phyloP scores from a whole-genome alignment of 2,113 vertebrate species.

The Calypte anna region DNA sequence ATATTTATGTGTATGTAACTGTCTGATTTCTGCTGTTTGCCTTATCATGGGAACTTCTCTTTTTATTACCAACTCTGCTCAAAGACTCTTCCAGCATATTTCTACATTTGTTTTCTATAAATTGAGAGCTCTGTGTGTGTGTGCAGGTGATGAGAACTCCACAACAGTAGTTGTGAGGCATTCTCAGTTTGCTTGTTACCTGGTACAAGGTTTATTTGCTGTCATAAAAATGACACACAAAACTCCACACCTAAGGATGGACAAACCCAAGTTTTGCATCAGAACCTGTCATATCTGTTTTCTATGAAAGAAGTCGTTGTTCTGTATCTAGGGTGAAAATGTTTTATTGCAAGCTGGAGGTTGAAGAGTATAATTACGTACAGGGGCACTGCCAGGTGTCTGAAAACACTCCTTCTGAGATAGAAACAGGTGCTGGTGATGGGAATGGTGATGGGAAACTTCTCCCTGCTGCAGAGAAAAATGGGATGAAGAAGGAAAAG shows the following conservation, averaged over 20 bases:
- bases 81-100: not conserved
- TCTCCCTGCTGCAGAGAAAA: not conserved
- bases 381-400: not conserved
- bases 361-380: not conserved
- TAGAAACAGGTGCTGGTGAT: not conserved
- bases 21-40: not conserved
- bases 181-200: not conserved
- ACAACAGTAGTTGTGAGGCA: not conserved
- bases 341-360: not conserved
- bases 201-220: not conserved
- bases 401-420: fast-evolving
- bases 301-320: fast-evolving
- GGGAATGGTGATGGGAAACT: fast-evolving
- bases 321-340: not conserved
- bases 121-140: not conserved
- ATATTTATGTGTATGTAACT: not conserved
- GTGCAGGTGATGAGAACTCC: not conserved
- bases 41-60: constrained; percentile 6
- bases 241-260: fast-evolving
- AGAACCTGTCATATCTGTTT: not conserved
- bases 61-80: not conserved
- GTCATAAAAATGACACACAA: no score
- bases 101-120: not conserved
- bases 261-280: not conserved
- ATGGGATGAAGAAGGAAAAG: not conserved